phyloP scores from a whole-genome alignment of 2,113 vertebrate species.

The Gnathochromis pfefferi region DNA sequence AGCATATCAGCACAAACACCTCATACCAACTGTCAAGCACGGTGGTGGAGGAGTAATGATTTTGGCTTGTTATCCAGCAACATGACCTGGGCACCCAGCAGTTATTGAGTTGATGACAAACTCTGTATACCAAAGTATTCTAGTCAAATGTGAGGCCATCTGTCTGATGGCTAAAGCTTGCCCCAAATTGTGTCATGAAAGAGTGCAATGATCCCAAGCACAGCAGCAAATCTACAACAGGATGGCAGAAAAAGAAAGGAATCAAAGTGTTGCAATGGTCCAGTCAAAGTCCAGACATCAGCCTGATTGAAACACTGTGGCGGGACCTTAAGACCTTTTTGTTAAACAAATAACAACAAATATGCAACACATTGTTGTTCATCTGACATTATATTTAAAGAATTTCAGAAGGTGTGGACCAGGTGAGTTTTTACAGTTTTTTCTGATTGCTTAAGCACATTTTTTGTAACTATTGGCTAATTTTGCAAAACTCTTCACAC shows the following conservation, averaged over 20 bases:
- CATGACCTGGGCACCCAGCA: not conserved
- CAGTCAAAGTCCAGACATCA: not conserved
- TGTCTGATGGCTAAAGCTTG: not conserved
- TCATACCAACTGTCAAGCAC: not conserved
- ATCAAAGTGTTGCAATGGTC: not conserved
- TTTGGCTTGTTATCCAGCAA: not conserved
- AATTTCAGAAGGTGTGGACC: not conserved
- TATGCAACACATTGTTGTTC: not conserved
- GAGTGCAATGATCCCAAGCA: not conserved
- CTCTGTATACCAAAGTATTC: not conserved
- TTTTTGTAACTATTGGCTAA: too few relatives aligned
- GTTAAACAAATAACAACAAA: not conserved
- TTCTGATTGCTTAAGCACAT: too few relatives aligned
- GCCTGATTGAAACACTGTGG: not conserved
- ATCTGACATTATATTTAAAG: not conserved
- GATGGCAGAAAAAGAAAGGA: not conserved
- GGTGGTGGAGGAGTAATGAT: not conserved
- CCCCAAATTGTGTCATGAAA: not conserved
- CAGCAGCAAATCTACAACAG: not conserved
- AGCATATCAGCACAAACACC: not conserved
- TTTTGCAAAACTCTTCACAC: too few relatives aligned
- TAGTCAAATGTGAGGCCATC: not conserved
- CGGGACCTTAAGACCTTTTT: not conserved
- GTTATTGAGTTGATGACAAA: not conserved
- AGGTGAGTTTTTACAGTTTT: not conserved